Base-by-base conservation (phyloP, 1,140 invertebrate genomes). In the Limonius californicus region DNA sequence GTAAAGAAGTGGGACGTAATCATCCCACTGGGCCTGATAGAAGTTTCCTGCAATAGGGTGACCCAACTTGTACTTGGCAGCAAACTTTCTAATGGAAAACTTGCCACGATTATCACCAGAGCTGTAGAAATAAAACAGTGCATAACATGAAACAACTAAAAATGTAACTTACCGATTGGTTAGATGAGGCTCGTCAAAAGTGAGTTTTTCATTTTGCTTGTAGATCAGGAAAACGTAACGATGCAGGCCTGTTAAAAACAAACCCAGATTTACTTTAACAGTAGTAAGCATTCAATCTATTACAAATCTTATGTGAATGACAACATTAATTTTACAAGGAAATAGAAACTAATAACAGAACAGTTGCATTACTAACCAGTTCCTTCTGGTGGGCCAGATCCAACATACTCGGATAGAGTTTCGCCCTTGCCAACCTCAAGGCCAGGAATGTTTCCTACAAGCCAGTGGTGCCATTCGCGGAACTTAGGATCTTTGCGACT, bases 401-500 rank as follows among this genome's bases (percentile, higher is more conserved):
- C 92, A 61, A 95, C 79, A 76, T 95, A 96, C 1, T 85, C 86
- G 2, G 86, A 85, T 0, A 95, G 75, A 0, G 63, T 62, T 30
- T 71, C 86, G 2, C 94, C 95, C 16, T 84, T 78, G 0, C 72
- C 67, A 0, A 97, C 75, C 43, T 90, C 80, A 59, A 77, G 80
- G 15, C 89, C 92, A 2, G 90, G 91, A 70, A 97, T 93, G 72
- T 97, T 97, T 6, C 83, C 89, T 0, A 97, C 89, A 2, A 95
- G 76, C 93, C 94, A 97, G 75, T 97, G 94, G 70, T 92, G 89
- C 87, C 89, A 94, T 79, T 95, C 92, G 3, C 91, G 82, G 67
- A 85, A 89, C 54, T 83, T 88, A 0, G 86, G 89, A 18, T 89
- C 80, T 7, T 84, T 80, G 4, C 92, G 84, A 70, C 87, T 90